phyloP scores from a whole-genome alignment of 1,140 invertebrate genomes.

The Medauroidea extradentata region DNA sequence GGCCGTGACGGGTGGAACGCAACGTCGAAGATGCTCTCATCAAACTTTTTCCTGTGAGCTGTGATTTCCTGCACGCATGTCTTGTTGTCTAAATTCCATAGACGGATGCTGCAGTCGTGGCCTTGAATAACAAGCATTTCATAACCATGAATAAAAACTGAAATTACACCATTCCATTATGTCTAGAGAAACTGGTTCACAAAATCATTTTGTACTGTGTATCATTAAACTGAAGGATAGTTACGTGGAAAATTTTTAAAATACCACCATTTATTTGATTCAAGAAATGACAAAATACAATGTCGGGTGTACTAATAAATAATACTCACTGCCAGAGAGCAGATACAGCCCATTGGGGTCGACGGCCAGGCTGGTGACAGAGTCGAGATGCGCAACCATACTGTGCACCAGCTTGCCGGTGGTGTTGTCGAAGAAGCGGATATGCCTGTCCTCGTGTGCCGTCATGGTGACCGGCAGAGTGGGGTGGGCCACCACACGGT shows the following conservation, averaged over 20 bases:
- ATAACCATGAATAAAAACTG: no score
- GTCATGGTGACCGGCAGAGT: slow-evolving; percentile 92
- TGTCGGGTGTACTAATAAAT: no score
- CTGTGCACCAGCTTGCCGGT: slow-evolving; percentile 92
- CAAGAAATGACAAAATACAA: background rate
- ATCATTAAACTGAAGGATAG: no score
- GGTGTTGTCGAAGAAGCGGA: slow-evolving; percentile 97
- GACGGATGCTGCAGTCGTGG: slow-evolving; percentile 97
- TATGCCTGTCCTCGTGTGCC: slow-evolving; percentile 96
- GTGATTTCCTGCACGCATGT: slow-evolving; percentile 99
- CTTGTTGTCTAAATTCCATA: slow-evolving; percentile 99
- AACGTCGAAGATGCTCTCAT: slow-evolving; percentile 98
- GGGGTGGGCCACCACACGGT: slow-evolving; percentile 91
- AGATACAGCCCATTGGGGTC: slow-evolving; percentile 98
- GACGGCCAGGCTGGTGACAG: slow-evolving; percentile 94
- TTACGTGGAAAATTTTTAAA: no score
- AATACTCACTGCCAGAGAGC: slow-evolving; percentile 83
- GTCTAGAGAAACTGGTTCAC: no score
- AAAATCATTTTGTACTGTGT: no score
- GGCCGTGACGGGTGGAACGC: slow-evolving; percentile 98
- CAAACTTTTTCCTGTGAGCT: slow-evolving; percentile 98
- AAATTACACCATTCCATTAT: no score
- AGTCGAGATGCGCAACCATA: slow-evolving; percentile 98
- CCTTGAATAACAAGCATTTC: slow-evolving; percentile 52
- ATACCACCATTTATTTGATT: no score